These are phyloP conservation scores for Pristionchus arcanus DNA, from an alignment of 2,888 invertebrate species.

Conservation along the genomic window DNA sequence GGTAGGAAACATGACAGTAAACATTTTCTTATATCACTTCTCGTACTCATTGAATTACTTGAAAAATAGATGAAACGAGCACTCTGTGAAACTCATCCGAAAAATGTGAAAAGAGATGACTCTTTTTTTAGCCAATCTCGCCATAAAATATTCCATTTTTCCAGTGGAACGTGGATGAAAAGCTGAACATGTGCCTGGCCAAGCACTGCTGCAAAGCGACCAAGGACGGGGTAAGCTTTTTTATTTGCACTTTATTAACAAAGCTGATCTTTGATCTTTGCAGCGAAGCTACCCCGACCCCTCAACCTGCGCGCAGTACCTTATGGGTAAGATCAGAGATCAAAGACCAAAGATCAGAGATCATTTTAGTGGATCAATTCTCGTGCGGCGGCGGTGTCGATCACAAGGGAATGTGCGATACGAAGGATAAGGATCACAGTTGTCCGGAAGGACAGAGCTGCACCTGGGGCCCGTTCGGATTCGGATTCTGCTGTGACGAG, in stretches of 20 bases:
- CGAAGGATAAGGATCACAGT: background rate
- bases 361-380: conserved; percentile 34
- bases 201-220: conserved; percentile 38
- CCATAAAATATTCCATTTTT: too few species aligned
- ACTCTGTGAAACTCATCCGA: too few species aligned
- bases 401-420: conserved; percentile 9
- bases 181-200: conserved; percentile 43
- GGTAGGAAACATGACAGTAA: too few species aligned
- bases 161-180: conserved; percentile 30
- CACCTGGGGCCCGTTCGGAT: conserved; percentile 27
- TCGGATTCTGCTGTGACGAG: conserved; percentile 48
- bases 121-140: too few species aligned
- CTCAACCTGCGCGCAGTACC: background rate
- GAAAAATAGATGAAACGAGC: too few species aligned
- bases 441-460: conserved; percentile 17
- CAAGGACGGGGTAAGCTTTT: background rate
- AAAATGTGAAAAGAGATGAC: too few species aligned
- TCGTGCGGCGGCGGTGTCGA: conserved; percentile 38
- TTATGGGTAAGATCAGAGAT: background rate
- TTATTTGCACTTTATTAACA: background rate
- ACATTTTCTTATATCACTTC: too few species aligned
- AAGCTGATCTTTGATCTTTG: background rate
- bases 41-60: too few species aligned
- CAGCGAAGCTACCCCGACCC: background rate
- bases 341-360: conserved; percentile 19